Evolutionary conservation across 2,797 vertebrate species (phyloP), one percentile per base, ranked within the genome.

Genomic region (Adrianichthys oophorus): DNA sequence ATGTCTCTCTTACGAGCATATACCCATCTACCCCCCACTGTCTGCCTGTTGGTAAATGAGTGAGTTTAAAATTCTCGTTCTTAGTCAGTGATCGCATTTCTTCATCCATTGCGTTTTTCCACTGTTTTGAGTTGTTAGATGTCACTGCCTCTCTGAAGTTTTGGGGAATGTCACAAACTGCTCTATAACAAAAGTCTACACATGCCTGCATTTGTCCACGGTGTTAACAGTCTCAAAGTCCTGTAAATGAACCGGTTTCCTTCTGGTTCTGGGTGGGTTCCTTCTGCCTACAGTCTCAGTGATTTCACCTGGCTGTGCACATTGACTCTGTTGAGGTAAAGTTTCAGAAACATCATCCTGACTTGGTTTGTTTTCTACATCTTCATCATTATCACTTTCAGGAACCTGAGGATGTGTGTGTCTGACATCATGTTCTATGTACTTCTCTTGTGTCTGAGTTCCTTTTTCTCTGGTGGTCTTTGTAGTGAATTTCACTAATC

Each of bases 401-500:
- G 40, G 8, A 15, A 41, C 40, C 40, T 41, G 40, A 12, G 17
- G 45, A 13, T 21, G 14, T 15, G 4, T 15, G 8, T 15, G 15
- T 2, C 8, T 8, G 17, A 45, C 21, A 46, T 1, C 8, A n/a
- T 37, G 42, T 1, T 23, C 17, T 15, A 1, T 32, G 15, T 37
- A 2, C n/a, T 29, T 13, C 13, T 32, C 10, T 5, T 4, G 3
- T 15, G 16, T 60, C 7, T 18, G 44, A 5, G 15, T 53, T 17
- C 19, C 50, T 29, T 37, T 62, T 47, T 72, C 72, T 4, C 14
- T 59, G 0, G 23, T 4, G 19, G 12, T 55, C 12, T 46, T 53
- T 6, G 57, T 62, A 26, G 40, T 45, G 23, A 62, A 65, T 16
- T 72, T 74, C 29, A 74, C 61, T n/a, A 64, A 46, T 16, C 54